Percentiles rank a stretch among this genome's conserved stretches.
These are phyloP conservation scores for Montipora cactus DNA, from an alignment of 64 coral and sea anemone species.

Conservation along the genomic window DNA sequence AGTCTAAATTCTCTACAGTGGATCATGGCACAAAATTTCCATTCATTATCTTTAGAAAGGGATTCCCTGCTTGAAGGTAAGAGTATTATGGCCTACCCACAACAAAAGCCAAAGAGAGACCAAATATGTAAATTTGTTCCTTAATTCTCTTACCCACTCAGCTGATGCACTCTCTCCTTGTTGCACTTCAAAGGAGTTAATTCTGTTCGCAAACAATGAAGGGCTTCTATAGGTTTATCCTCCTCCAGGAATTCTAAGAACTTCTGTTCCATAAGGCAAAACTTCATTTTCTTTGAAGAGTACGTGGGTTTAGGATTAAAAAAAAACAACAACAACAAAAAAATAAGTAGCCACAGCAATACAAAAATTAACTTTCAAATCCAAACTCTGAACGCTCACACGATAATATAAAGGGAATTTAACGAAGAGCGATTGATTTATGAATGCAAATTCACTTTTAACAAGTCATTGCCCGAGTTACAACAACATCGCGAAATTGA, in stretches of 20 bases:
- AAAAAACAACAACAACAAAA: slow-evolving; percentile 23
- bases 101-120: slow-evolving; percentile 19
- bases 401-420: not conserved
- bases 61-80: not conserved
- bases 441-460: not conserved
- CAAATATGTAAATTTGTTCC: slow-evolving; percentile 47
- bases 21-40: not conserved
- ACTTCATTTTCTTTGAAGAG: slow-evolving; percentile 95
- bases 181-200: slow-evolving; percentile 94
- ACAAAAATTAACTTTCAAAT: slow-evolving; percentile 13
- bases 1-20: not conserved
- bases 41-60: not conserved
- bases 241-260: slow-evolving; percentile 94
- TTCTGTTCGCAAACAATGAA: slow-evolving; percentile 94
- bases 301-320: not conserved
- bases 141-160: slow-evolving; percentile 92
- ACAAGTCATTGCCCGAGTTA: not conserved
- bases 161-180: slow-evolving; percentile 88
- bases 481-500: slow-evolving; percentile 25
- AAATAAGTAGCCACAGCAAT: not conserved
- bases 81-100: not conserved
- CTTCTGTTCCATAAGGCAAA: slow-evolving; percentile 97
- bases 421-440: not conserved
- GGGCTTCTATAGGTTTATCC: slow-evolving; percentile 85
- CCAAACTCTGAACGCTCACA: not conserved